phyloP scores from a whole-genome alignment of 2,113 vertebrate genomes.

The Gymnarchus niloticus region DNA sequence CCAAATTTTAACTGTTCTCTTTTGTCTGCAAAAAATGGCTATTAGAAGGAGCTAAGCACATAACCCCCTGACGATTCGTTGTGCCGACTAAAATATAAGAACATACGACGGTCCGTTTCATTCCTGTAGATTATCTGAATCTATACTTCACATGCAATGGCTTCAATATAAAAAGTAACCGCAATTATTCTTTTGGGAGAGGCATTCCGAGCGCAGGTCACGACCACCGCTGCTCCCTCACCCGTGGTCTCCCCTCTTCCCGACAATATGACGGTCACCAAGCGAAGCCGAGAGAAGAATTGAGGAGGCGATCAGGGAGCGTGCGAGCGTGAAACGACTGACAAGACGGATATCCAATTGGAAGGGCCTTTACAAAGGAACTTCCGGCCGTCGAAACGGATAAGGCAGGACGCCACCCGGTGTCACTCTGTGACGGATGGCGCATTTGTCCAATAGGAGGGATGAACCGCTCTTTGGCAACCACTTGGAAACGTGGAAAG shows the following conservation, averaged over 20 bases:
- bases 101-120: slow-evolving; percentile 42
- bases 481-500: slow-evolving; percentile 64
- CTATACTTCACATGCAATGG: slow-evolving; percentile 15
- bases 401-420: slow-evolving; percentile 38
- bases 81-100: slow-evolving; percentile 46
- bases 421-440: slow-evolving; percentile 47
- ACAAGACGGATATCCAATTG: slow-evolving; percentile 51
- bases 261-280: slow-evolving; percentile 59
- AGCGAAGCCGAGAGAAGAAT: slow-evolving; percentile 43
- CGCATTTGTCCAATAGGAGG: slow-evolving; percentile 46
- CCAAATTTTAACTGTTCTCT: slow-evolving; percentile 56
- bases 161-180: neutral
- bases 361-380: slow-evolving; percentile 17
- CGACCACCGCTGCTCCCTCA: slow-evolving; percentile 41
- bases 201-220: slow-evolving; percentile 39
- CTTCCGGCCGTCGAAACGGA: slow-evolving; percentile 48
- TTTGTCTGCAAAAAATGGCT: slow-evolving; percentile 71
- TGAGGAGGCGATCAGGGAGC: slow-evolving; percentile 46
- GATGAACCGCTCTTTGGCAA: slow-evolving; percentile 40
- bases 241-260: slow-evolving; percentile 48
- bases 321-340: slow-evolving; percentile 45
- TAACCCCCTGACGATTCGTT: slow-evolving; percentile 54
- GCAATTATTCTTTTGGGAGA: slow-evolving; percentile 10
- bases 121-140: slow-evolving; percentile 43
- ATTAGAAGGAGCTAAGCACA: slow-evolving; percentile 57